Evolutionary conservation across 1,140 invertebrate species (phyloP), one percentile per base, ranked within the genome.

Genomic region (Saccostrea glomerata): DNA sequence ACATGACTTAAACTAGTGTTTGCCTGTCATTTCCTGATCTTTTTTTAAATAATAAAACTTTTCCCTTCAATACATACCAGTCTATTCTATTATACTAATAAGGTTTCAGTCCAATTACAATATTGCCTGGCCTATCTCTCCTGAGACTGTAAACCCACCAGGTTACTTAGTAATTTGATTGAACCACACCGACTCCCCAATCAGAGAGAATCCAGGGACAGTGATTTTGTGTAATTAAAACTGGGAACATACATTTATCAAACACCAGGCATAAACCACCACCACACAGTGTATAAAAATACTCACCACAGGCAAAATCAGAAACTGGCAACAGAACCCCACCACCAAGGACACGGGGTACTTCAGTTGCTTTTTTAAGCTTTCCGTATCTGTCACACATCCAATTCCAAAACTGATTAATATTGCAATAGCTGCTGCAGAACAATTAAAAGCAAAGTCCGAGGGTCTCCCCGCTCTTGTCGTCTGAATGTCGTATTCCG

Each of bases 221-320:
- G 25, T 77, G 70, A 77, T 77, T 77, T 36, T 36, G 11, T 30
- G 7, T 77, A 77, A 77, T 77, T 77, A 77, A 77, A 77, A 77
- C 9, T 77, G 13, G 25, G 25, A 30, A 25, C 70, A 77, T 17
- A 77, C 7, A 77, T 77, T 36, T 30, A 77, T 30, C 25, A 30
- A 30, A 15, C 70, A 12, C 70, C 30, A 36, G 23, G 30, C 25
- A 77, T 77, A 12, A 36, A 36, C 25, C 13, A 30, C 70, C 70
- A 77, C 30, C 12, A 6, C 5, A 47, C 47, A 7, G 30, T 47
- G 47, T 47, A 47, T 47, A 15, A 11, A 30, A 15, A 25, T 77
- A 92, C 94, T 94, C 91, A 94, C 94, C 91, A 94, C 90, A 60
- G 94, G 94, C 92, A 94, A 94, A 40, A 94, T 84, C 54, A 94